A percentile compares a stretch with the other conserved stretches of the same genome.
Evolutionary conservation across 2,797 vertebrate genomes (phyloP).

Genomic region (Clarias pachynema): DNA sequence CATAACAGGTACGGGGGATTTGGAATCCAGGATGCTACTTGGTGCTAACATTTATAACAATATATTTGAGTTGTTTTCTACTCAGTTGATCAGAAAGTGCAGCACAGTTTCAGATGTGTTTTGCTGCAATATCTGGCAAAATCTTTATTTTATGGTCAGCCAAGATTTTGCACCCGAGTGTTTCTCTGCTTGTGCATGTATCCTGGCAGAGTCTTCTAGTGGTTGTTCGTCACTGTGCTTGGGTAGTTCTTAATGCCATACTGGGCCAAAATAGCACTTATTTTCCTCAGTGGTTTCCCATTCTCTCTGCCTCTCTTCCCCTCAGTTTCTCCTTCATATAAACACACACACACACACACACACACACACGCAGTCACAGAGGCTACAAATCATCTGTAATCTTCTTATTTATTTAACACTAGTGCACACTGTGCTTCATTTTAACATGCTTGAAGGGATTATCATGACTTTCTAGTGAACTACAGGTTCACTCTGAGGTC

Average conservation of each 20-base stretch:
- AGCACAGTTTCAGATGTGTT: not conserved
- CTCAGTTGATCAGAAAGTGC: not conserved
- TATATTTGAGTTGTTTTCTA: not conserved
- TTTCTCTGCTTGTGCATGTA: not conserved
- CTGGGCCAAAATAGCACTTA: constrained; percentile 21
- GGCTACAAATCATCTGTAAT: constrained; percentile 26
- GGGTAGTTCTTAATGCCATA: not conserved
- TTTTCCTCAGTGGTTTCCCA: constrained; percentile 9
- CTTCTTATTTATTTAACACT: constrained; percentile 34
- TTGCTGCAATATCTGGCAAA: not conserved
- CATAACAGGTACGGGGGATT: not conserved
- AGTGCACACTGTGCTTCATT: constrained; percentile 29
- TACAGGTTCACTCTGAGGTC: constrained; percentile 20
- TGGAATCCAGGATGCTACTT: not conserved
- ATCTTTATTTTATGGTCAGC: not conserved
- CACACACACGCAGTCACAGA: constrained; percentile 8
- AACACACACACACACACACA: not conserved
- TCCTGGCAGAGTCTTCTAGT: not conserved
- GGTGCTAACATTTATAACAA: not conserved
- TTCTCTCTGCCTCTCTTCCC: not conserved
- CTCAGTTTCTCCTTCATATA: not conserved
- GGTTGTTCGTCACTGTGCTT: not conserved
- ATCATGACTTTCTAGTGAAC: constrained; percentile 26
- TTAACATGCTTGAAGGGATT: constrained; percentile 39
- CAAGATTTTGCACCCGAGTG: not conserved